phyloP scores from a whole-genome alignment of 23 tunicate species.

The Styela plicata region DNA sequence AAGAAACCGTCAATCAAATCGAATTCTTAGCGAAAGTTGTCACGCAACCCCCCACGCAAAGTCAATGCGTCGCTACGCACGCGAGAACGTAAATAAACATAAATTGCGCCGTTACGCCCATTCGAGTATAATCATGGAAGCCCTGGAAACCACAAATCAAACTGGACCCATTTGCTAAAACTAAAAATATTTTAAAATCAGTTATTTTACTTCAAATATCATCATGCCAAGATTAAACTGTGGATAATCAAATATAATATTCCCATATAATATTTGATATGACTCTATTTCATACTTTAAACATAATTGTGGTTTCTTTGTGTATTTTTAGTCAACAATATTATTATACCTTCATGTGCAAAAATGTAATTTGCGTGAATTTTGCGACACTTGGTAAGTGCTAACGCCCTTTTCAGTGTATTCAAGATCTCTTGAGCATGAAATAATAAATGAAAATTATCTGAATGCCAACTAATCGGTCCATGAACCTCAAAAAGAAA shows the following conservation, averaged over 20 bases:
- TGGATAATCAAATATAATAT: no score
- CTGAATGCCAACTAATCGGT: not conserved
- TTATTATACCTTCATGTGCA: no score
- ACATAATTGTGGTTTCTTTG: no score
- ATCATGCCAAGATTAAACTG: no score
- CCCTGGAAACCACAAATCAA: not conserved
- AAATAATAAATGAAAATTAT: not conserved
- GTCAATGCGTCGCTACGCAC: not conserved
- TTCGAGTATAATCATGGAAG: not conserved
- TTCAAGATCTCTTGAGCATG: not conserved
- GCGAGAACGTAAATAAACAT: not conserved
- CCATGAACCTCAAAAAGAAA: not conserved
- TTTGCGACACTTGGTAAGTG: not conserved
- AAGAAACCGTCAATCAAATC: no score
- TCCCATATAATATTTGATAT: no score
- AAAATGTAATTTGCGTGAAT: not conserved
- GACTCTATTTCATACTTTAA: no score
- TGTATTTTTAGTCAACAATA: no score
- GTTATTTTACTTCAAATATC: no score
- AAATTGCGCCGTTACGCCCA: not conserved
- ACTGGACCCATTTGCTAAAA: no score
- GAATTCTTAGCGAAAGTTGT: not conserved
- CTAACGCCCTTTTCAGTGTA: not conserved
- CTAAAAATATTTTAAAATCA: no score
- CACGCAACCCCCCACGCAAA: not conserved